A percentile compares a stretch with the other conserved stretches of the same genome.
phyloP scores from a whole-genome alignment of 2,888 invertebrate species.

The Tiliacea citrago region DNA sequence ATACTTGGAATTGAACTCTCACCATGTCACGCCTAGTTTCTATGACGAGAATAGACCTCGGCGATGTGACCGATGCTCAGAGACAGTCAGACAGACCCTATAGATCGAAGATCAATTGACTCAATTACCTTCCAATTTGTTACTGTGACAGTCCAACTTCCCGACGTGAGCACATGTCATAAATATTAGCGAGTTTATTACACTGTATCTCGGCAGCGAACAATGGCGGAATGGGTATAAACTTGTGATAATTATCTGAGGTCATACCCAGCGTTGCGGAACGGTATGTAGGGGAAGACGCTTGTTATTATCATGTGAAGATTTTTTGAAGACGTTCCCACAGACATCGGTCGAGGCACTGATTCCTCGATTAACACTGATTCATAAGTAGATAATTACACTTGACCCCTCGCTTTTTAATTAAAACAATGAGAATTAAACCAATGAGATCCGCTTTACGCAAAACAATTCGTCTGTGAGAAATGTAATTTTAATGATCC shows the following conservation, averaged over 20 bases:
- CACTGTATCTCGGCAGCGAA: constrained; percentile 83
- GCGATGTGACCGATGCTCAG: neutral
- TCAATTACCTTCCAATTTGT: constrained; percentile 68
- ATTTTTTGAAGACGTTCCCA: constrained; percentile 90
- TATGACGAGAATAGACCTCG: constrained; percentile 33
- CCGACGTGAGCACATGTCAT: constrained; percentile 71
- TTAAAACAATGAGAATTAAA: constrained; percentile 81
- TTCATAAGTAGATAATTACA: constrained; percentile 88
- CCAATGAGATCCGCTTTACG: constrained; percentile 64
- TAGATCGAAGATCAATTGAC: constrained; percentile 68
- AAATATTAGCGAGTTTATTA: constrained; percentile 79
- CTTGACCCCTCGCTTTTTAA: constrained; percentile 81
- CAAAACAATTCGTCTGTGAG: constrained; percentile 72
- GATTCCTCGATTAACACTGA: constrained; percentile 88
- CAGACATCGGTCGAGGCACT: constrained; percentile 79
- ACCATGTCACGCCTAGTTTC: constrained; percentile 1
- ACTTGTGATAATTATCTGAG: constrained; percentile 88
- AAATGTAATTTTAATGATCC: constrained; percentile 62
- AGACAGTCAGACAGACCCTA: constrained; percentile 35
- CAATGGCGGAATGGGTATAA: constrained; percentile 86
- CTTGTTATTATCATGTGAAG: constrained; percentile 89
- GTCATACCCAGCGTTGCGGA: constrained; percentile 85
- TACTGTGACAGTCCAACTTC: constrained; percentile 38
- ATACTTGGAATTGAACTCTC: constrained; percentile 35
- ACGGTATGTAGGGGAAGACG: constrained; percentile 87